These are phyloP conservation scores for Vicugna pacos DNA, from an alignment of 2,113 vertebrate species.

Conservation along the genomic window DNA sequence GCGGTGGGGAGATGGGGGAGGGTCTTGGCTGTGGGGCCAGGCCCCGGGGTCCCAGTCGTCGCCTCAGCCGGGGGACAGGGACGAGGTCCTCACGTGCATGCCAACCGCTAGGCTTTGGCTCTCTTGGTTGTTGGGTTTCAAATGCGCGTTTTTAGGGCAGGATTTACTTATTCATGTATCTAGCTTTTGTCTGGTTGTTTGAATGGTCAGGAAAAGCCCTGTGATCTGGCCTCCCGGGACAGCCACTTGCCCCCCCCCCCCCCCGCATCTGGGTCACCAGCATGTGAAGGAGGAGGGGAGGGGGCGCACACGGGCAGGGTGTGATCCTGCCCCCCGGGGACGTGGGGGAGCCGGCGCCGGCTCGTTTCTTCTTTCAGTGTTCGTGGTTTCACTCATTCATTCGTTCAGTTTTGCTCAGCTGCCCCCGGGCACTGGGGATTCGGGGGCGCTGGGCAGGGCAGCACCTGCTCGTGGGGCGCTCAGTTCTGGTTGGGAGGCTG, in stretches of 20 bases:
- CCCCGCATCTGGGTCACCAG: accelerated
- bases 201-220: not conserved
- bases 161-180: not conserved
- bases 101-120: not conserved
- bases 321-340: not conserved
- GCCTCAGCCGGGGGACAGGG: accelerated
- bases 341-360: not conserved
- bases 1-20: accelerated
- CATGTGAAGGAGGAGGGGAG: accelerated
- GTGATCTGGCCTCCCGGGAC: not conserved
- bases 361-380: no score
- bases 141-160: not conserved
- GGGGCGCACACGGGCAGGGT: accelerated
- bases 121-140: not conserved
- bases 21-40: not conserved
- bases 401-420: accelerated
- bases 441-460: accelerated
- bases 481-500: not conserved
- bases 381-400: not conserved
- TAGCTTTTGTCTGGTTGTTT: not conserved
- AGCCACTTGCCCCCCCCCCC: not conserved
- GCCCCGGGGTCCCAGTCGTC: not conserved
- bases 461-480: not conserved
- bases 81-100: no score
- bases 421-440: accelerated